phyloP scores from a whole-genome alignment of 2,888 invertebrate species.

The Agrypnus murinus region DNA sequence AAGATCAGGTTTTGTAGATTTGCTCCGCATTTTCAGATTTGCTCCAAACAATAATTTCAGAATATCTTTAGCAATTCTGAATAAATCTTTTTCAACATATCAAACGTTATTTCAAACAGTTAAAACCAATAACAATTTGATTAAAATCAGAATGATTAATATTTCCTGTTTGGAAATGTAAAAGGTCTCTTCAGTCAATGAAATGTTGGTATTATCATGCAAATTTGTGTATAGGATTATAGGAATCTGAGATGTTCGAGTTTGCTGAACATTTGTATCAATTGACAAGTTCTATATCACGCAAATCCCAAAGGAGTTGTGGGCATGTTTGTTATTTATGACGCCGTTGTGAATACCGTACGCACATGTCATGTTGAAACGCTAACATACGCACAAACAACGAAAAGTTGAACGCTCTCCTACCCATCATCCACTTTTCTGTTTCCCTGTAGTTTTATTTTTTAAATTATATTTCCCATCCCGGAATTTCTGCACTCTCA shows the following conservation, averaged over 20 bases:
- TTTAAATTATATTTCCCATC: conserved; percentile 21
- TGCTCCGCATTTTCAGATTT: too few species aligned
- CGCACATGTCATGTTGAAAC: conserved; percentile 55
- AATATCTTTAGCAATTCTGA: too few species aligned
- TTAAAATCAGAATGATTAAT: too few species aligned
- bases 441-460: conserved; percentile 30
- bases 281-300: conserved; percentile 69
- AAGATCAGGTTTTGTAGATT: too few species aligned
- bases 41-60: too few species aligned
- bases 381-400: conserved; percentile 46
- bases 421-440: conserved; percentile 37
- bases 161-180: too few species aligned
- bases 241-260: conserved; percentile 48
- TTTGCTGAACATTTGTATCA: conserved; percentile 61
- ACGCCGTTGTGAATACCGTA: conserved; percentile 63
- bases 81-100: too few species aligned
- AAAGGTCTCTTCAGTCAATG: too few species aligned
- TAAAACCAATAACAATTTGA: too few species aligned
- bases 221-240: conserved; percentile 42
- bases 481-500: neutral
- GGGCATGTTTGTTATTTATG: conserved; percentile 66
- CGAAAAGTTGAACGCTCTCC: conserved; percentile 44
- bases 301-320: conserved; percentile 66
- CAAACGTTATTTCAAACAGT: too few species aligned
- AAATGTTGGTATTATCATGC: conserved; percentile 27